Evolutionary conservation across 2,888 invertebrate genomes (phyloP), one percentile per base, ranked within the genome.

Genomic region (Phorcus lineatus): DNA sequence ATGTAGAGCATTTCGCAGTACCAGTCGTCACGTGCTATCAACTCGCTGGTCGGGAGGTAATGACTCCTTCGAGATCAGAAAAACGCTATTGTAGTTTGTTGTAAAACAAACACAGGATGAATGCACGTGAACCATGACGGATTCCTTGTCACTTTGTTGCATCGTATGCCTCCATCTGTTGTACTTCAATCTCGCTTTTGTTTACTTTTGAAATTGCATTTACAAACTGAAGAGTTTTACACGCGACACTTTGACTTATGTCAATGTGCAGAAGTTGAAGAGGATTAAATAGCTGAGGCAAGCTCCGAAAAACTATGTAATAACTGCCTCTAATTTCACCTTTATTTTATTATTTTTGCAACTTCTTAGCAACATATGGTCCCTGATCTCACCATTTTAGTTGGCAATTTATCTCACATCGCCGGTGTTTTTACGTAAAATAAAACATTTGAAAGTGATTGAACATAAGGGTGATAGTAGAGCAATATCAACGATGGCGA

Each of bases 321-420:
- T 24, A 62, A 62, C 28, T 28, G 24, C 28, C 24, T 28, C 28
- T 62, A 62, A 62, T 28, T 24, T 24, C 47, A 47, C 47, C 28
- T 62, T 62, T 62, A 62, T 62, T 62, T 62, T 62, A 62, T 62
- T 62, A 62, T 62, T 62, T 62, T 62, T 62, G 24, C 62, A 62
- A 28, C 62, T 62, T 28, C 28, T 28, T 24, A 62, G 24, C 28
- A 62, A 62, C 62, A 62, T 62, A 62, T 62, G 62, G 2, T 62
- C 16, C 28, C 13, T 62, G 24, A 62, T 47, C 4, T 62, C 62
- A 17, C 24, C 62, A 28, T 62, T 62, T 62, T 24, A 62, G 28
- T 47, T 22, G 28, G 28, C 62, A 7, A 62, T 62, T 28, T 62
- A 24, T 24, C 28, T 62, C 28, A 62, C 24, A 62, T 24, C 62